Conservation (phyloP, 1,140 invertebrate species). For the Charaxes varanes region DNA sequence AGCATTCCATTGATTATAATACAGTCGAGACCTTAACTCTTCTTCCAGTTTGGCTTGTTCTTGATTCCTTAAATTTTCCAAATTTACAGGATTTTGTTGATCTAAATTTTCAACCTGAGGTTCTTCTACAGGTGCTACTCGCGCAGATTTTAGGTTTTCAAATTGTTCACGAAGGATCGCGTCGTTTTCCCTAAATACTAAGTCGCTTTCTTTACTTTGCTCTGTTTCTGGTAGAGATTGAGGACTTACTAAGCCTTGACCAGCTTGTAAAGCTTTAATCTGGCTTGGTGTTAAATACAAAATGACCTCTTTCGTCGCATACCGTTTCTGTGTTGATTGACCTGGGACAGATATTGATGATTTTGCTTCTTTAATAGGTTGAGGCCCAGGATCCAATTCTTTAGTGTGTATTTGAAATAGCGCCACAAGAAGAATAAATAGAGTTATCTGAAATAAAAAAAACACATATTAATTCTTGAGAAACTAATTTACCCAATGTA, state of each 20-base stretch:
- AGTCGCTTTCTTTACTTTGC: constrained; percentile 9
- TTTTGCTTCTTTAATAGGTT: constrained; percentile 26
- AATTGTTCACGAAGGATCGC: constrained; percentile 12
- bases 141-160: constrained; percentile 10
- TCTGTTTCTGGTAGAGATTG: constrained; percentile 9
- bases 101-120: not conserved
- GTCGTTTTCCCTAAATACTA: constrained; percentile 5
- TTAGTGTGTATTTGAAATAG: constrained; percentile 18
- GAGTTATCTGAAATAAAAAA: constrained; percentile 17
- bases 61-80: constrained; percentile 1
- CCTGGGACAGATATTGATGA: constrained; percentile 6
- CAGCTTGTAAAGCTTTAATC: constrained; percentile 39
- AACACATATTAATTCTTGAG: constrained; percentile 3
- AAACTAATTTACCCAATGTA: too few species aligned
- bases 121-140: not conserved
- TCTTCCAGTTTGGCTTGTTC: constrained; percentile 1
- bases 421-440: constrained; percentile 13
- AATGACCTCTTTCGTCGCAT: constrained; percentile 42
- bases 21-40: not conserved
- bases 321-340: constrained; percentile 23
- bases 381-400: constrained; percentile 28
- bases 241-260: constrained; percentile 22
- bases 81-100: not conserved
- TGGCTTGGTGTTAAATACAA: constrained; percentile 48
- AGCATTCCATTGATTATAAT: constrained; percentile 1